phyloP scores from a whole-genome alignment of 2,797 vertebrate genomes.

The Hoplostethus atlanticus region DNA sequence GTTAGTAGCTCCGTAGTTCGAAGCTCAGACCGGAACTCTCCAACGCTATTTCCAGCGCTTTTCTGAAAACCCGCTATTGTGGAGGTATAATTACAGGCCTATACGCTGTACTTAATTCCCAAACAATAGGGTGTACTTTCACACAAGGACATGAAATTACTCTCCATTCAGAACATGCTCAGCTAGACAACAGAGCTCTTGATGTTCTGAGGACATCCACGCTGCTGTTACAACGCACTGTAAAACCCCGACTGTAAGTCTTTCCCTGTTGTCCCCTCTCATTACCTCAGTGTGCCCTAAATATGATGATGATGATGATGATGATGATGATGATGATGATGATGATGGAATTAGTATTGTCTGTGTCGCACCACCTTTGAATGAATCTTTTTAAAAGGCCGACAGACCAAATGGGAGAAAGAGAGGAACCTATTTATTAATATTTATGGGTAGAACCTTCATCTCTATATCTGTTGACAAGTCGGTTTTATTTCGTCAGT shows the following conservation, averaged over 20 bases:
- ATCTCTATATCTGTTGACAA: too few species aligned
- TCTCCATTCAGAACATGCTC: slow-evolving; percentile 76
- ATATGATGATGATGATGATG: slow-evolving; percentile 20
- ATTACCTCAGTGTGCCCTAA: slow-evolving; percentile 29
- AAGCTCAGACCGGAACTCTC: slow-evolving; percentile 84
- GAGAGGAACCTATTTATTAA: too few species aligned
- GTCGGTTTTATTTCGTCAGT: too few species aligned
- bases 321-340: neutral
- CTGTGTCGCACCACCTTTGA: neutral
- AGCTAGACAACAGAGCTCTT: slow-evolving; percentile 72
- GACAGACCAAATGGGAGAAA: too few species aligned
- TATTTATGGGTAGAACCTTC: too few species aligned
- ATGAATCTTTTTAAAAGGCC: neutral
- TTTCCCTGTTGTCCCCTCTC: slow-evolving; percentile 45
- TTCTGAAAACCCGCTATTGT: slow-evolving; percentile 85
- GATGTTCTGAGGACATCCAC: slow-evolving; percentile 65
- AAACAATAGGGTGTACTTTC: slow-evolving; percentile 89
- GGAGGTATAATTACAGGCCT: slow-evolving; percentile 87
- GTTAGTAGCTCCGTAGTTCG: slow-evolving; percentile 76
- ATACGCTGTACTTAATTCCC: slow-evolving; percentile 86
- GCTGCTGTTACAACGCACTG: slow-evolving; percentile 58
- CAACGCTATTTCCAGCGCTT: slow-evolving; percentile 83
- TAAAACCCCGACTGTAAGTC: slow-evolving; percentile 58
- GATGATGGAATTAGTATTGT: slow-evolving; percentile 17
- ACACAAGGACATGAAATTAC: slow-evolving; percentile 83